Conservation (phyloP, 2,797 vertebrate genomes). For the Microctenopoma stevenorrisi region DNA sequence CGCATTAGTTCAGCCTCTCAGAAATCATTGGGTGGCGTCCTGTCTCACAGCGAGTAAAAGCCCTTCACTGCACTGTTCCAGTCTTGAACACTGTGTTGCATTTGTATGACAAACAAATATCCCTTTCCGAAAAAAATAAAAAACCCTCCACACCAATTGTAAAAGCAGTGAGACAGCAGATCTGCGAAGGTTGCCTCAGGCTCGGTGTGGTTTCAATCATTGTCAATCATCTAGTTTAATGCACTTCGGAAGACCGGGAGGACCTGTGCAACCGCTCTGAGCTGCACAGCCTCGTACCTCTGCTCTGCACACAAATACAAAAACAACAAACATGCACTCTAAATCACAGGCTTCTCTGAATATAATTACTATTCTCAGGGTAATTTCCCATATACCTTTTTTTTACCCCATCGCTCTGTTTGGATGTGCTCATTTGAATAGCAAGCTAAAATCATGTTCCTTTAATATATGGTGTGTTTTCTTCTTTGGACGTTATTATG, state of each 20-base stretch:
- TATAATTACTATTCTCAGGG: constrained; percentile 77
- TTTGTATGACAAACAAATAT: constrained; percentile 53
- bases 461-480: constrained; percentile 78
- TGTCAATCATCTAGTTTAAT: constrained; percentile 78
- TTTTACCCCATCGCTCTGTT: constrained; percentile 27
- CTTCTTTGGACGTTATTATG: constrained; percentile 75
- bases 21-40: constrained; percentile 24
- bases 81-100: constrained; percentile 5
- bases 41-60: constrained; percentile 17
- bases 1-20: constrained; percentile 31
- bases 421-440: constrained; percentile 79
- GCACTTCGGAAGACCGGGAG: constrained; percentile 59
- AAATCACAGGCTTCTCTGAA: constrained; percentile 72
- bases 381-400: constrained; percentile 64
- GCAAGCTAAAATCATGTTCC: constrained; percentile 63
- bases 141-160: constrained; percentile 13
- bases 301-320: constrained; percentile 55
- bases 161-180: constrained; percentile 36
- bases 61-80: neutral
- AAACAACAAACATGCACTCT: constrained; percentile 67
- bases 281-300: constrained; percentile 49
- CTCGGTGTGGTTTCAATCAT: constrained; percentile 69
- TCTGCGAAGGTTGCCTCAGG: constrained; percentile 57
- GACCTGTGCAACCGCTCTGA: constrained; percentile 47
- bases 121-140: neutral